These are phyloP conservation scores for Gnatocerus cornutus DNA, from an alignment of 2,888 invertebrate genomes.

Conservation along the genomic window DNA sequence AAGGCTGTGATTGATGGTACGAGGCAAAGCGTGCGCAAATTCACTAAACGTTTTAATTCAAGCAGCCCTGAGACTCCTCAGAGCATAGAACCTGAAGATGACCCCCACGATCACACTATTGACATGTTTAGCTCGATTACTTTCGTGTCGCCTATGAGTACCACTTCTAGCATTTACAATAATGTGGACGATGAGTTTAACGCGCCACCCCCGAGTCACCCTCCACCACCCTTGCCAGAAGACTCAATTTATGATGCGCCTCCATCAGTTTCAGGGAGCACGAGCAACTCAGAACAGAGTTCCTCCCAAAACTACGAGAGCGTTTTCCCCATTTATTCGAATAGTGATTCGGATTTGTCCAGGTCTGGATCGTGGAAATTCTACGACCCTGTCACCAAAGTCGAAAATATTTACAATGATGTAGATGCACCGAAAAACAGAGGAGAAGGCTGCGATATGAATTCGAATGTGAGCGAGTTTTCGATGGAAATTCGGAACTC, in stretches of 20 bases:
- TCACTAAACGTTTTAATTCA: slow-evolving; percentile 66
- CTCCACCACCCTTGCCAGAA: slow-evolving; percentile 75
- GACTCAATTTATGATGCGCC: slow-evolving; percentile 75
- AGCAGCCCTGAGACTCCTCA: slow-evolving; percentile 44
- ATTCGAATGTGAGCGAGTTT: slow-evolving; percentile 55
- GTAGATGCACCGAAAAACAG: slow-evolving; percentile 42
- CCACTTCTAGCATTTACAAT: slow-evolving; percentile 59
- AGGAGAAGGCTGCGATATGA: slow-evolving; percentile 49
- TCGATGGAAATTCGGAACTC: slow-evolving; percentile 64
- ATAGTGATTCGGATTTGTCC: slow-evolving; percentile 64
- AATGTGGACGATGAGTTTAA: slow-evolving; percentile 62
- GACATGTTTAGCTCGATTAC: slow-evolving; percentile 74
- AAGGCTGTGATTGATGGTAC: slow-evolving; percentile 80
- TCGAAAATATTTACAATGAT: slow-evolving; percentile 55
- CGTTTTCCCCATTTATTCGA: slow-evolving; percentile 69
- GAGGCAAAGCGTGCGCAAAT: slow-evolving; percentile 70
- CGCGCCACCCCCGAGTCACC: slow-evolving; percentile 75
- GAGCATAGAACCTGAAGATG: slow-evolving; percentile 51
- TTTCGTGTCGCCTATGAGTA: slow-evolving; percentile 61
- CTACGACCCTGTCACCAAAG: slow-evolving; percentile 68
- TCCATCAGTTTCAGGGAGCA: slow-evolving; percentile 64
- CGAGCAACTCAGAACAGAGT: slow-evolving; percentile 64
- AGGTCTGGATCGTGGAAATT: slow-evolving; percentile 74
- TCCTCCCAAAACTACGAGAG: slow-evolving; percentile 67
- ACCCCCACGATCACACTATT: slow-evolving; percentile 58